These are phyloP conservation scores for Calliopum simillimum DNA, from an alignment of 2,888 invertebrate genomes.

Conservation along the genomic window DNA sequence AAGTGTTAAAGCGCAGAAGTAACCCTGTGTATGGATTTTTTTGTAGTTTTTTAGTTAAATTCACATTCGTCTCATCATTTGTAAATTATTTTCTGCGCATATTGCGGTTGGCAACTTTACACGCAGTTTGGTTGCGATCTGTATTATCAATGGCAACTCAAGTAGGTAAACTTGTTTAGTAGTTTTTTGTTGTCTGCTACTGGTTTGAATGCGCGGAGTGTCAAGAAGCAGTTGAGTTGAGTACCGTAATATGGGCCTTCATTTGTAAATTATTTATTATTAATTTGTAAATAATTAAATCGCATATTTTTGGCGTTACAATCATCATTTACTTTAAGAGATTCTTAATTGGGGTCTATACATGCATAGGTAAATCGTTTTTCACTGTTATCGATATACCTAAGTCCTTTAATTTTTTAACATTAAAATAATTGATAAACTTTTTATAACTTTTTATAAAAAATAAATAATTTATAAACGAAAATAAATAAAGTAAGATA, in stretches of 20 bases:
- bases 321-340: too few species aligned
- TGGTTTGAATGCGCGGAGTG: too few species aligned
- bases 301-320: not conserved
- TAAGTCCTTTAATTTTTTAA: constrained; percentile 11
- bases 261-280: not conserved
- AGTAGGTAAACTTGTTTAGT: too few species aligned
- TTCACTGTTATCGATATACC: not conserved
- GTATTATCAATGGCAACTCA: too few species aligned
- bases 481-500: constrained; percentile 45
- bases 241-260: not conserved
- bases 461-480: constrained; percentile 57
- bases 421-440: not conserved
- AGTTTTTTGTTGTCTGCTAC: too few species aligned
- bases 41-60: not conserved
- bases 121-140: too few species aligned
- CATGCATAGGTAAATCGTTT: not conserved
- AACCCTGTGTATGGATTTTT: not conserved
- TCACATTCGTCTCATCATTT: constrained; percentile 19
- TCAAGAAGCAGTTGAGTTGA: not conserved
- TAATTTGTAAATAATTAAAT: constrained; percentile 36
- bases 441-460: constrained; percentile 21
- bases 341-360: not conserved
- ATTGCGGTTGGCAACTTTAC: too few species aligned
- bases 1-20: not conserved
- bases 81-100: constrained; percentile 30